Evolutionary conservation across 2,797 vertebrate species (phyloP).

Genomic region (Aplochiton taeniatus): DNA sequence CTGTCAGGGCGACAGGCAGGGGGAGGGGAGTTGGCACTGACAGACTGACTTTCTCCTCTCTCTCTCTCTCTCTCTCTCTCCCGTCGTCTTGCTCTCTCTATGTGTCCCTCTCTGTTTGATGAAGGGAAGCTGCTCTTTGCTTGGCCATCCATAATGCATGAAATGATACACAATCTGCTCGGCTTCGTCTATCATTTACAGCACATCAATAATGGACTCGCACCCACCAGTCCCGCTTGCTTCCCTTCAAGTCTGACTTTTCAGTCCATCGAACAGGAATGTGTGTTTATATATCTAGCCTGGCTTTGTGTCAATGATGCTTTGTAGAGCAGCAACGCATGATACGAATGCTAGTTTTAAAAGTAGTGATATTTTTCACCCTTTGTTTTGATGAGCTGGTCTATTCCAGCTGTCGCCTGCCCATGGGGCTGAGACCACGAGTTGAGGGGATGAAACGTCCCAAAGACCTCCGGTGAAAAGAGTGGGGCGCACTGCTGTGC

Average conservation of each 20-base stretch:
- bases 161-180: slow-evolving; percentile 80
- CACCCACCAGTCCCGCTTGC: slow-evolving; percentile 52
- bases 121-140: slow-evolving; percentile 56
- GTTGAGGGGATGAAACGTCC: slow-evolving; percentile 11
- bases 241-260: slow-evolving; percentile 57
- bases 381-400: too few relatives aligned
- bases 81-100: neutral
- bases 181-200: slow-evolving; percentile 83
- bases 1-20: slow-evolving; percentile 29
- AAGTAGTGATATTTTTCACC: too few relatives aligned
- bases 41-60: slow-evolving; percentile 20
- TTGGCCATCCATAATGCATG: slow-evolving; percentile 76
- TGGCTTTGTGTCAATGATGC: neutral
- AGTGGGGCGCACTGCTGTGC: neutral
- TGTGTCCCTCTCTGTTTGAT: slow-evolving; percentile 44
- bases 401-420: neutral
- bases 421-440: slow-evolving; percentile 10
- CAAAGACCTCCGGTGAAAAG: slow-evolving; percentile 20
- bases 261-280: neutral
- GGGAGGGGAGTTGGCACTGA: slow-evolving; percentile 32
- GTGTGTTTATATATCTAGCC: too few relatives aligned
- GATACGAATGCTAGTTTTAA: too few relatives aligned
- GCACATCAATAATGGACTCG: slow-evolving; percentile 77
- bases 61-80: slow-evolving; percentile 30
- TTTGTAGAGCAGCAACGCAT: too few relatives aligned